phyloP scores from a whole-genome alignment of 1,140 invertebrate species.

The Triops longicaudatus region DNA sequence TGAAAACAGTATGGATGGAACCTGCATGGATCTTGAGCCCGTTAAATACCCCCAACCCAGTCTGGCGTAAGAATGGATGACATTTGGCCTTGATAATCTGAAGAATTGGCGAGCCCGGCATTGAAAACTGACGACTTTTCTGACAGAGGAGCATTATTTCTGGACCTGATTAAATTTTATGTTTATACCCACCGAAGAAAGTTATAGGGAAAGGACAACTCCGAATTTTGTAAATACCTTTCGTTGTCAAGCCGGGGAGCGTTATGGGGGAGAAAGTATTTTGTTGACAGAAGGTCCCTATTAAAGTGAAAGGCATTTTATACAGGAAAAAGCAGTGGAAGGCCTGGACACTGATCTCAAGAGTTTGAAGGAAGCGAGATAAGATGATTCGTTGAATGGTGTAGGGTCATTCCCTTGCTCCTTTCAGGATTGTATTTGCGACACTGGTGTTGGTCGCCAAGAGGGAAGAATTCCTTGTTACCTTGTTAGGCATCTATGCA shows the following conservation, averaged over 20 bases:
- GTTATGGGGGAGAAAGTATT: background rate
- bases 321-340: background rate
- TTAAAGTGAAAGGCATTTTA: background rate
- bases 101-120: no score
- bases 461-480: background rate
- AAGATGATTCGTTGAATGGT: background rate
- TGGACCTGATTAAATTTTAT: conserved; percentile 5
- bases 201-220: no score
- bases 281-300: background rate
- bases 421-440: background rate
- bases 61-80: background rate
- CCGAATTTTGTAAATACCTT: no score
- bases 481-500: background rate
- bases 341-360: conserved; percentile 10
- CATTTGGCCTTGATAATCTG: no score
- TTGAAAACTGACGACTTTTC: no score
- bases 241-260: no score
- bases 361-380: background rate
- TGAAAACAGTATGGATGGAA: background rate
- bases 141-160: background rate
- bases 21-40: background rate
- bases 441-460: background rate
- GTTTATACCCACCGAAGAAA: background rate
- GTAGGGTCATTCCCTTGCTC: background rate
- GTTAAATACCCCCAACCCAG: background rate